A percentile compares a stretch with the other conserved stretches of the same genome.
Conservation (phyloP, 2,888 invertebrate genomes). For the Petrolisthes cinctipes region DNA sequence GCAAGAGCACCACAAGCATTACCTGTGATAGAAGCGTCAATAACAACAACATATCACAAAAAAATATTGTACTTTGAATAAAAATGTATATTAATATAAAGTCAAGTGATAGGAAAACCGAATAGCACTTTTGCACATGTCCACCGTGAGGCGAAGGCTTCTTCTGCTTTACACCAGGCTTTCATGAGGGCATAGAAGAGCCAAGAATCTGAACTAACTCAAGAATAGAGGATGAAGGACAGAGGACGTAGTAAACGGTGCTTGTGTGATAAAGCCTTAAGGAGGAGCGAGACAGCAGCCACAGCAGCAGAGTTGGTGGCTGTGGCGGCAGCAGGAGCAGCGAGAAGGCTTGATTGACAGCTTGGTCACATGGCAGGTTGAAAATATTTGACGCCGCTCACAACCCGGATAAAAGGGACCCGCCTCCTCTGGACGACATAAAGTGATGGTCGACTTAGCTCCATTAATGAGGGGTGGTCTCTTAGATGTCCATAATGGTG, state of each 20-base stretch:
- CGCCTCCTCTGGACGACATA: not conserved
- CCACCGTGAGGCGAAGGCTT: no score
- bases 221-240: not conserved
- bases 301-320: conserved; percentile 1
- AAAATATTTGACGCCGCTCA: conserved; percentile 42
- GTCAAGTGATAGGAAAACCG: no score
- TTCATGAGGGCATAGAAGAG: no score
- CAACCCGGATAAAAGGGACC: conserved; percentile 13
- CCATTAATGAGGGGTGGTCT: conserved; percentile 5
- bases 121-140: no score
- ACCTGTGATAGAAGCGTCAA: no score
- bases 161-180: no score
- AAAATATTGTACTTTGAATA: no score
- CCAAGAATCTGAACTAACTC: not conserved
- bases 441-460: no score
- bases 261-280: not conserved
- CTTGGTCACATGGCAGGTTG: conserved; percentile 42
- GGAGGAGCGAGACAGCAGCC: not conserved
- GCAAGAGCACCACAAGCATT: no score
- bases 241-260: not conserved
- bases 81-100: no score
- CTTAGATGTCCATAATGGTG: not conserved
- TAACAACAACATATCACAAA: no score
- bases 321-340: not conserved
- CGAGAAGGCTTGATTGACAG: conserved; percentile 37